Evolutionary conservation across 2,888 invertebrate genomes (phyloP), one percentile per base, ranked within the genome.

Genomic region (Rhabditophanes sp.): DNA sequence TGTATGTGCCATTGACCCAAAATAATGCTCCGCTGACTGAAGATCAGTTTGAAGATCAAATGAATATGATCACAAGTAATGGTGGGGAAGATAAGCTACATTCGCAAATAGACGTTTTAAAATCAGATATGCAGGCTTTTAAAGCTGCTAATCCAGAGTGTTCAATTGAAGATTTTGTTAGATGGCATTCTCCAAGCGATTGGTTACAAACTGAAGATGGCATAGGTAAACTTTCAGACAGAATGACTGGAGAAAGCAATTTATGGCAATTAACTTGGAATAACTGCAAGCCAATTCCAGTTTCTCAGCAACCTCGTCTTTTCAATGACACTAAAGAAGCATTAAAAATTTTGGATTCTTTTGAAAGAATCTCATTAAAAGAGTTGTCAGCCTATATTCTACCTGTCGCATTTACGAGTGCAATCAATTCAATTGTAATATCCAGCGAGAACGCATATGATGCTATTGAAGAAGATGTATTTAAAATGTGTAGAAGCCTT

Each of bases 61-160:
- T 84, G 0, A 80, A 82, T 31, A 76, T 93, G 72, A 74, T 84
- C 30, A 78, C 81, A 50, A 71, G 90, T 18, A 85, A 85, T 2
- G 79, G 82, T 2, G 78, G 79, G 7, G 79, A 82, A 64, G 73
- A 84, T 44, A 75, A 87, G 36, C 83, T 88, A 0, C 76, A 80
- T 64, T 79, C 93, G 75, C 90, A 93, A 80, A 80, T 85, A 65
- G 84, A 87, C 0, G 82, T 85, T 0, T 72, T 96, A 9, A 73
- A 82, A 1, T 88, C 90, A 1, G 96, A 96, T 62, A 90, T 93
- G 88, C 85, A 90, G 66, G 82, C 90, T 1, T 96, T 96, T 67
- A 96, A 93, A 75, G 78, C 93, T 2, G 93, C 93, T 3, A 96
- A 96, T 72, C 90, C 90, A 0, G 80, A 79, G 3, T 78, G 80